These are phyloP conservation scores for Conchocele bisecta DNA, from an alignment of 2,888 invertebrate genomes.

Conservation along the genomic window DNA sequence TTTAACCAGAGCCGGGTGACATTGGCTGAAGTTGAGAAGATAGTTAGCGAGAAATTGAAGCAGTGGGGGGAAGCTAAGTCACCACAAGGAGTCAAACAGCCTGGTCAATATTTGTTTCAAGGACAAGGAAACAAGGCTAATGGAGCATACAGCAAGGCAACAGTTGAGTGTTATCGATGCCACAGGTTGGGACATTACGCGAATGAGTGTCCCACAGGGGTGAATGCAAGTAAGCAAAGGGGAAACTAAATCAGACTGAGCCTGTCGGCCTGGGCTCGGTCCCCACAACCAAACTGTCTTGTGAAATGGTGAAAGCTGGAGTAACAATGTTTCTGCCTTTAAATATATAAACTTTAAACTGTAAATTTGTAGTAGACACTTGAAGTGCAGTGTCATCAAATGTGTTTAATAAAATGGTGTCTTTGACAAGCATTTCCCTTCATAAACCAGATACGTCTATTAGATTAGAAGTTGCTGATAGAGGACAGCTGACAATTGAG, in stretches of 20 bases:
- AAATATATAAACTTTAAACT: background rate
- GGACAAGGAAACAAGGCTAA: no score
- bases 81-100: no score
- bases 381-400: background rate
- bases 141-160: no score
- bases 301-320: background rate
- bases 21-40: no score
- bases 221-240: background rate
- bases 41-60: no score
- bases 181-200: background rate
- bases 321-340: background rate
- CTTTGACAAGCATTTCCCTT: background rate
- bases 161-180: background rate
- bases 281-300: no score
- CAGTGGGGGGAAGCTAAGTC: no score
- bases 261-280: conserved; percentile 42
- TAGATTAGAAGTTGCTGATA: conserved; percentile 17
- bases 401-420: background rate
- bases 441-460: background rate
- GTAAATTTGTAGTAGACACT: conserved; percentile 10
- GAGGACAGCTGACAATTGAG: conserved; percentile 6
- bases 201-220: background rate
- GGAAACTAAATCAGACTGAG: conserved; percentile 40
- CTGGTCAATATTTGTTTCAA: no score
- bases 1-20: no score